Conservation (phyloP, 2,888 invertebrate species). For the Hyles lineata region DNA sequence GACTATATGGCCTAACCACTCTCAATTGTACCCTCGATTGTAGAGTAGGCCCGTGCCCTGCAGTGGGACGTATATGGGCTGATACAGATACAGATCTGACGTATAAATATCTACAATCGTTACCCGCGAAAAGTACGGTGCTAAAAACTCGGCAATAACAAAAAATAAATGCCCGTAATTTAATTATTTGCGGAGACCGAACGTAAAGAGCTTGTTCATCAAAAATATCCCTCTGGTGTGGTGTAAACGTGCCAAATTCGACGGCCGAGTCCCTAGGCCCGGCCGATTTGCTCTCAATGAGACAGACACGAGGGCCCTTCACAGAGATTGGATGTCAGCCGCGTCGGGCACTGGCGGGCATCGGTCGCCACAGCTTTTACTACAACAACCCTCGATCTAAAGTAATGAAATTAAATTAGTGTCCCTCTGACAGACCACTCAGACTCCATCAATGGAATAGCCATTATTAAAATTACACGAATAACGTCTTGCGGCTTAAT, state of each 20-base stretch:
- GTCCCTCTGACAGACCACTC: constrained; percentile 53
- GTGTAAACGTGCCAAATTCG: constrained; percentile 47
- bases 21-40: too few relatives aligned
- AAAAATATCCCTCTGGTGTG: constrained; percentile 20
- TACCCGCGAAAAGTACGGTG: not conserved
- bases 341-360: constrained; percentile 45
- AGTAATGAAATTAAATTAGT: constrained; percentile 70
- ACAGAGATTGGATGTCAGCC: constrained; percentile 74
- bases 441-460: constrained; percentile 40
- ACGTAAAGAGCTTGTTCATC: not conserved
- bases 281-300: constrained; percentile 72
- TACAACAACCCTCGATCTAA: constrained; percentile 58
- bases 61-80: too few relatives aligned
- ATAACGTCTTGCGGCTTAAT: constrained; percentile 35
- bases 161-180: not conserved
- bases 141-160: not conserved
- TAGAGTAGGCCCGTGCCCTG: too few relatives aligned
- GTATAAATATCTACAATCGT: too few relatives aligned
- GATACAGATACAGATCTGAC: too few relatives aligned
- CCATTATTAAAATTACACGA: constrained; percentile 40
- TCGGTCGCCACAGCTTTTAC: constrained; percentile 51
- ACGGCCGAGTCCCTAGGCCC: constrained; percentile 40
- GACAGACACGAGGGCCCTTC: constrained; percentile 69
- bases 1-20: too few relatives aligned
- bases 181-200: not conserved